Percentiles rank a stretch among this genome's conserved stretches.
phyloP scores from a whole-genome alignment of 23 tunicate genomes.

The Diplosoma virens region DNA sequence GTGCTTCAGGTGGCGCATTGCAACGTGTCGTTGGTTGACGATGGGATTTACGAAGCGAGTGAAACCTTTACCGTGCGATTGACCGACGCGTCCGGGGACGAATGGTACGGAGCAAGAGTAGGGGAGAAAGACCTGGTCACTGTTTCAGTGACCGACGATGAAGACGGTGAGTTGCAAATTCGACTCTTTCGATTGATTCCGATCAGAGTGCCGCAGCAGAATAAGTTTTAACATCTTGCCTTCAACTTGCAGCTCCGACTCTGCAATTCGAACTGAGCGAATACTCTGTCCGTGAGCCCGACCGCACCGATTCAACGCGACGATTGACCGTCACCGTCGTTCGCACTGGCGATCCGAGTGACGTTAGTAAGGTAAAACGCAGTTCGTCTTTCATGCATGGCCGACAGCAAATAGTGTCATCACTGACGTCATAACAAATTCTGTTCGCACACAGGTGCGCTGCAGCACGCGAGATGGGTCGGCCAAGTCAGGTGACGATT shows the following conservation, averaged over 20 bases:
- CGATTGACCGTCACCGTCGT: slow-evolving; percentile 58
- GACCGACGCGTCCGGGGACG: slow-evolving; percentile 45
- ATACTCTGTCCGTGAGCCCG: slow-evolving; percentile 86
- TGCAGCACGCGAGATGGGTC: slow-evolving; percentile 99
- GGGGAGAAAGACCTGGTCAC: slow-evolving; percentile 54
- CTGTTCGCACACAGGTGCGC: slow-evolving; percentile 54
- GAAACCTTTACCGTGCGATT: slow-evolving; percentile 69
- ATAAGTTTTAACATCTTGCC: too few relatives aligned
- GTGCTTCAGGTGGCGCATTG: slow-evolving; percentile 65
- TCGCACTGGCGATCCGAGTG: slow-evolving; percentile 84
- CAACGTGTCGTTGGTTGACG: slow-evolving; percentile 82
- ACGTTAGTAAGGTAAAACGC: slow-evolving; percentile 76
- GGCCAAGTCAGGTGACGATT: slow-evolving; percentile 96
- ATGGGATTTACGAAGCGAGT: slow-evolving; percentile 64
- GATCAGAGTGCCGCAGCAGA: too few relatives aligned
- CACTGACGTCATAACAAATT: not conserved
- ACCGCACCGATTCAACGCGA: slow-evolving; percentile 52
- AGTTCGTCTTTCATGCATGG: not conserved
- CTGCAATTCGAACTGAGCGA: slow-evolving; percentile 64
- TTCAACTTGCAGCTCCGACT: slow-evolving; percentile 69
- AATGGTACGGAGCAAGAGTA: slow-evolving; percentile 82
- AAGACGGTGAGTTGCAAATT: slow-evolving; percentile 72
- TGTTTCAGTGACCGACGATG: slow-evolving; percentile 85
- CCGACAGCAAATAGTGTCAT: not conserved
- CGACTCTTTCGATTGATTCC: too few relatives aligned